Percentiles rank a stretch among this genome's conserved stretches.
phyloP scores from a whole-genome alignment of 2,888 invertebrate species.

The Drosophila falleni region DNA sequence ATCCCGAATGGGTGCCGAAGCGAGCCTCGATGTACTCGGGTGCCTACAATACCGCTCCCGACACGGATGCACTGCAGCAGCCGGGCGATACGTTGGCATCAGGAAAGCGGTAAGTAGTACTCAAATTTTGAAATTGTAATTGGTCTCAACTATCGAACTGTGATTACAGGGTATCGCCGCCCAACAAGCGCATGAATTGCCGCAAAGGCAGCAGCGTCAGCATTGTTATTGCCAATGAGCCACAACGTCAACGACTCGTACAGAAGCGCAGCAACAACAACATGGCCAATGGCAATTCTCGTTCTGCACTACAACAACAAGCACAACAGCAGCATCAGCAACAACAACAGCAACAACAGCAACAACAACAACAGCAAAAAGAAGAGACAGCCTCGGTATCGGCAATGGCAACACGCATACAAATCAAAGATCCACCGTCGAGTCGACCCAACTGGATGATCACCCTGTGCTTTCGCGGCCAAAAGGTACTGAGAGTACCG shows the following conservation, averaged over 20 bases:
- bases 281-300: conserved; percentile 10
- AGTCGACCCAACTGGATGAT: conserved; percentile 81
- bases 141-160: neutral
- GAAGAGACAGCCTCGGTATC: conserved; percentile 34
- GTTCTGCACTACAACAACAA: conserved; percentile 24
- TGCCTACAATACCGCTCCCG: conserved; percentile 84
- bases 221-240: conserved; percentile 67
- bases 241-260: conserved; percentile 48
- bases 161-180: conserved; percentile 68
- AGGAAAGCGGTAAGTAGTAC: conserved; percentile 65
- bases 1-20: conserved; percentile 84
- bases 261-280: conserved; percentile 53
- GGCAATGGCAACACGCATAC: conserved; percentile 45
- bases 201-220: conserved; percentile 69
- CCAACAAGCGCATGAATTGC: conserved; percentile 61
- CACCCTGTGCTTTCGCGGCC: conserved; percentile 84
- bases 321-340: conserved; percentile 13
- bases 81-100: conserved; percentile 66
- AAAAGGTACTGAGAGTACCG: conserved; percentile 85
- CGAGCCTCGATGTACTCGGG: conserved; percentile 85
- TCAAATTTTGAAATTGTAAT: neutral
- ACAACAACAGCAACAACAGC: conserved; percentile 27
- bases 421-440: conserved; percentile 50
- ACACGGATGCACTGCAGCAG: conserved; percentile 82
- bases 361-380: conserved; percentile 26